Evolutionary conservation across 2,113 vertebrate species (phyloP).

Genomic region (Dipodomys stephensi): DNA sequence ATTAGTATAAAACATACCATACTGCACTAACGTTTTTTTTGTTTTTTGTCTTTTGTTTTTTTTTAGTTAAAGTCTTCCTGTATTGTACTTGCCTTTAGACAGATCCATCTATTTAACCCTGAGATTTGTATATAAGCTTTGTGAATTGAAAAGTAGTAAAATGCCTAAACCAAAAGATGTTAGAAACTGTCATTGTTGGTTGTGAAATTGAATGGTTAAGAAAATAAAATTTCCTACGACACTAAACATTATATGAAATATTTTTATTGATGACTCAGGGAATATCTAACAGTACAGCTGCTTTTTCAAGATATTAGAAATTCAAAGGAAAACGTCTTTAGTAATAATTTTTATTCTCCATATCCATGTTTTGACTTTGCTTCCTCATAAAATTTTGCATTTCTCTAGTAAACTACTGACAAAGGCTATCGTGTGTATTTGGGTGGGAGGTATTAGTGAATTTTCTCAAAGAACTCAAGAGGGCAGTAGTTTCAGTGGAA

Average conservation of each 20-base stretch:
- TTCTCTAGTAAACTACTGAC: conserved; percentile 32
- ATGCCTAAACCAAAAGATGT: conserved; percentile 43
- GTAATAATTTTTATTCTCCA: conserved; percentile 48
- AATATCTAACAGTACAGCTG: neutral
- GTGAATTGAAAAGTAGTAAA: conserved; percentile 53
- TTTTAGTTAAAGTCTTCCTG: conserved; percentile 64
- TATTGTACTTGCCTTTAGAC: conserved; percentile 58
- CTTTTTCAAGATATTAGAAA: conserved; percentile 68
- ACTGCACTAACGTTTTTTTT: neutral
- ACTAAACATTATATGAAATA: neutral
- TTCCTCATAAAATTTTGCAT: conserved; percentile 42
- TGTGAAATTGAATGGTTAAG: neutral
- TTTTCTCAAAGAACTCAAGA: conserved; percentile 41
- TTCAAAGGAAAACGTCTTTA: conserved; percentile 59
- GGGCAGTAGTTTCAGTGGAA: neutral
- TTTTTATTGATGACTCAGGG: conserved; percentile 37
- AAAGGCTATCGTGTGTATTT: neutral
- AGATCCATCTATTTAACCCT: conserved; percentile 54
- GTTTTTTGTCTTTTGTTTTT: no score
- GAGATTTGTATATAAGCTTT: conserved; percentile 52
- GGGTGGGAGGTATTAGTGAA: neutral
- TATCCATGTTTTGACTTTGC: conserved; percentile 2
- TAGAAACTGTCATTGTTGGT: conserved; percentile 9
- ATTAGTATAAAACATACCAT: conserved; percentile 58
- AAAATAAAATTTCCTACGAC: conserved; percentile 40